Base-by-base conservation (phyloP, 2,888 invertebrate species). In the Clistopyga incitator region DNA sequence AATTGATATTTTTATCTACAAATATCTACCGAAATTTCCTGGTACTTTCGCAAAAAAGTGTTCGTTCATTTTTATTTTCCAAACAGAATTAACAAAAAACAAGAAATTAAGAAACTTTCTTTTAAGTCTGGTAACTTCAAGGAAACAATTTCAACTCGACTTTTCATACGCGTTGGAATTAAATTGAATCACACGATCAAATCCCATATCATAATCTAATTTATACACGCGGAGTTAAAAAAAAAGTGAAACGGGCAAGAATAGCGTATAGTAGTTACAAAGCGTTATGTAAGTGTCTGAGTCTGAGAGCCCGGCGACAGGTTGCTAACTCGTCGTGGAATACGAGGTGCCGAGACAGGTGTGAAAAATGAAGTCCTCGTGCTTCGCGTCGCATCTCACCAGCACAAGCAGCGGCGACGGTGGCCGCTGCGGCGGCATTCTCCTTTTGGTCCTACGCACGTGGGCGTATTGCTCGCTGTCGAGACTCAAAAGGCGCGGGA, bases 351-450 rank as follows among this genome's bases (percentile, higher is more conserved):
- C 45, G 59, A 29, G 72, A 45, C 76, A 77, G 80, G 80, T 83
- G 79, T 71, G 83, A 77, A 79, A 81, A 68, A 72, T 65, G 20
- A 64, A 80, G 67, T 80, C 75, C 47, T 15, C 47, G 23, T 18
- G 71, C 47, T 42, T 34, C 45, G 52, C 54, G 68, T 78, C 59
- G 23, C 56, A 61, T 65, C 75, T n/a, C 75, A 34, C 13, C 18
- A 38, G 34, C 38, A 45, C 20, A n/a, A 15, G 25, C 29, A 11
- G 45, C 25, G 13, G 18, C 42, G 38, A 20, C 54, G n/a, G 34
- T 15, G 18, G 6, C 11, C 1, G 18, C 20, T 3, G 8, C 8
- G 1, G 23, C 71, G 61, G 54, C 61, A 76, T 71, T 78, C 72
- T 82, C 47, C 47, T 74, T 70, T 56, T 34, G 61, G 54, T 29